Percentiles rank a stretch among this genome's conserved stretches.
These are phyloP conservation scores for Tetrao urogallus DNA, from an alignment of 2,113 vertebrate species.

Conservation along the genomic window DNA sequence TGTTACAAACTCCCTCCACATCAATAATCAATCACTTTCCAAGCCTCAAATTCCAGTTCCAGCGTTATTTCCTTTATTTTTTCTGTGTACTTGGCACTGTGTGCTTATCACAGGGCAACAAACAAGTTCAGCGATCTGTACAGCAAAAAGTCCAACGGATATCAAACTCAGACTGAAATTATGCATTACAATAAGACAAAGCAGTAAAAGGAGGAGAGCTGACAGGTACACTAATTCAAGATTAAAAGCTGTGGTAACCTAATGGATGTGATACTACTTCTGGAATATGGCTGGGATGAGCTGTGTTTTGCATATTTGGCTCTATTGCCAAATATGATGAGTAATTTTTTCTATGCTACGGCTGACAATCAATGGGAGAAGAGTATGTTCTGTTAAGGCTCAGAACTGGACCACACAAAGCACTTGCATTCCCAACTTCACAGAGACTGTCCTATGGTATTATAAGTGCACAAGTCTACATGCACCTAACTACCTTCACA, in stretches of 20 bases:
- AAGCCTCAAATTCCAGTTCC: neutral
- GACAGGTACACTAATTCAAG: neutral
- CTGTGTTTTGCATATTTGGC: neutral
- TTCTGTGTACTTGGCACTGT: rapidly evolving
- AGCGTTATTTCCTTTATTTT: neutral
- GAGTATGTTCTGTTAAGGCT: neutral
- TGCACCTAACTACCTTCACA: neutral
- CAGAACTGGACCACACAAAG: neutral
- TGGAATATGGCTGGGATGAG: neutral
- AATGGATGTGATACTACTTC: neutral
- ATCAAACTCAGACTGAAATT: neutral
- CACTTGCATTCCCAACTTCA: neutral
- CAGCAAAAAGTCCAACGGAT: neutral
- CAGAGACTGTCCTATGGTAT: neutral
- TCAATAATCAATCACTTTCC: neutral
- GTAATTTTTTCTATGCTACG: neutral
- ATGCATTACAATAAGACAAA: neutral
- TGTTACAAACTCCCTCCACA: neutral
- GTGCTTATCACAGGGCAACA: neutral
- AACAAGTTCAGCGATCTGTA: neutral
- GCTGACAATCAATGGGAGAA: neutral
- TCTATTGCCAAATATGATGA: neutral
- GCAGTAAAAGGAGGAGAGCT: neutral
- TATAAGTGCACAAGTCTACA: neutral
- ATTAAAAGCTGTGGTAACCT: neutral